These are phyloP conservation scores for Iguana delicatissima DNA, from an alignment of 2,797 vertebrate species.

Conservation along the genomic window DNA sequence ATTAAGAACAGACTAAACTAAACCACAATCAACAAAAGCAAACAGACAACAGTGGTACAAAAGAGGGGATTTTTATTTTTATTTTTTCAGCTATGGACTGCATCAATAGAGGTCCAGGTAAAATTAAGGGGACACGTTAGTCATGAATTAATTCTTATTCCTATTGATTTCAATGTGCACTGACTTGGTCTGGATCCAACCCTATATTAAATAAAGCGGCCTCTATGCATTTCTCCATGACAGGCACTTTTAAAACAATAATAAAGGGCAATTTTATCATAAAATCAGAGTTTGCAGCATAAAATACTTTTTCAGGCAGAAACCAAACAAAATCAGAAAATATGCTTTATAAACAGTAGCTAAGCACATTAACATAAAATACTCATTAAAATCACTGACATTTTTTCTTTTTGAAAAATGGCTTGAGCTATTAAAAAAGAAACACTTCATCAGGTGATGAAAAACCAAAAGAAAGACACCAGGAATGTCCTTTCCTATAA, in stretches of 20 bases:
- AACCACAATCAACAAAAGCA: not conserved
- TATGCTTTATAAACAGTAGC: not conserved
- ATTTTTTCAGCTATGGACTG: not conserved
- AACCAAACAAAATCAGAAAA: not conserved
- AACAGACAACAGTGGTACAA: not conserved
- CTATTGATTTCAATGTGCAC: not conserved
- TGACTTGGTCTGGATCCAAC: not conserved
- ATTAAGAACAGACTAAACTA: not conserved
- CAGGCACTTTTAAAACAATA: not conserved
- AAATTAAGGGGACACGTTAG: not conserved
- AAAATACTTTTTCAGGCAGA: not conserved
- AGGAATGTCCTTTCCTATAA: too few relatives aligned
- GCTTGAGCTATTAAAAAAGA: too few relatives aligned
- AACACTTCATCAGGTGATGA: not conserved
- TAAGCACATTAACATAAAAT: not conserved
- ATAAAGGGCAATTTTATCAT: not conserved
- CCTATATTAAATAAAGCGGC: not conserved
- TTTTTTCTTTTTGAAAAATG: not conserved
- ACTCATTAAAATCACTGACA: not conserved
- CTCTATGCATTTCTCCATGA: not conserved
- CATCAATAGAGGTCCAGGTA: not conserved
- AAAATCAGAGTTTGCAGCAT: not conserved
- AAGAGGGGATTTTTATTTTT: not conserved
- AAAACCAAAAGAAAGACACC: not conserved
- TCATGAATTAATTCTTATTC: slow-evolving; percentile 6